Conservation (phyloP, 2,888 invertebrate genomes). For the Stenichneumon culpator region DNA sequence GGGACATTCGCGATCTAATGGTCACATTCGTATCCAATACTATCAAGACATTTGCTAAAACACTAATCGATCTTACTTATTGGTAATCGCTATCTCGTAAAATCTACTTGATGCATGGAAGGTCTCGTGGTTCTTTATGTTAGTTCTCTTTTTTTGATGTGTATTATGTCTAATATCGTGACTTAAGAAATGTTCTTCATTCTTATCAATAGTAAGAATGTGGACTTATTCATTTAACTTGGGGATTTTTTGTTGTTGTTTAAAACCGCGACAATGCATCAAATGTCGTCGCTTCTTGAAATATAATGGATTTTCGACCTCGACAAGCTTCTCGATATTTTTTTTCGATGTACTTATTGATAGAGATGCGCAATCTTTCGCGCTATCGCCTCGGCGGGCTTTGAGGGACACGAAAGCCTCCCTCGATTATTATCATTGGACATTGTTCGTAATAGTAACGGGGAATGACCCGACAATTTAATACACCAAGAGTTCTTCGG, state of each 20-base stretch:
- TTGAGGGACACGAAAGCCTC: neutral
- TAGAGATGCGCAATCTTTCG: conserved; percentile 2
- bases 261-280: neutral
- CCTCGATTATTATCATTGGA: conserved; percentile 33
- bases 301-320: neutral
- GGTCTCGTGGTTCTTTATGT: conserved; percentile 41
- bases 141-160: neutral
- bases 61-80: conserved; percentile 54
- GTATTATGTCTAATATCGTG: neutral
- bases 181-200: conserved; percentile 19
- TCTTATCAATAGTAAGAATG: neutral
- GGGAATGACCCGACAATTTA: conserved; percentile 21
- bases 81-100: conserved; percentile 15
- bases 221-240: neutral
- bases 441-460: conserved; percentile 15
- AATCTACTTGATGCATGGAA: conserved; percentile 18
- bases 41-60: conserved; percentile 55
- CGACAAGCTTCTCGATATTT: conserved; percentile 11
- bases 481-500: conserved; percentile 23
- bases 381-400: neutral
- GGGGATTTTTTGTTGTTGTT: neutral
- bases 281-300: neutral
- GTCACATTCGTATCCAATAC: conserved; percentile 26
- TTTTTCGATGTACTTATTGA: conserved; percentile 22
- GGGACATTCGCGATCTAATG: neutral